Percentiles rank a stretch among this genome's conserved stretches.
phyloP scores from a whole-genome alignment of 2,888 invertebrate genomes.

The Dryobotodes eremita region DNA sequence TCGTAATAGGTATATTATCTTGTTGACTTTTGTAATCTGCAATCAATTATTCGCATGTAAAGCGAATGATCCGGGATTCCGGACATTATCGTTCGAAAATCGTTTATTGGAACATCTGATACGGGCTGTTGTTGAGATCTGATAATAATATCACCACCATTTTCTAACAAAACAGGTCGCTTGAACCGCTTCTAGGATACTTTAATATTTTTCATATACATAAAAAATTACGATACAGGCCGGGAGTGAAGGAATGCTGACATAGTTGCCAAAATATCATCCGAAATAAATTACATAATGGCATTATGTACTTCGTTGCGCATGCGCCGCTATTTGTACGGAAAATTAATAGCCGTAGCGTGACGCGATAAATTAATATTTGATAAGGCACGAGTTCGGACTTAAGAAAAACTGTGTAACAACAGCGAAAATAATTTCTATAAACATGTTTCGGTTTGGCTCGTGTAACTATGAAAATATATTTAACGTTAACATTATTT shows the following conservation, averaged over 20 bases:
- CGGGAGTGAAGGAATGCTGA: neutral
- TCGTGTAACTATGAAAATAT: constrained; percentile 19
- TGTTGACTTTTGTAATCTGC: neutral
- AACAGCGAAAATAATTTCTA: constrained; percentile 43
- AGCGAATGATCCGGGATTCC: neutral
- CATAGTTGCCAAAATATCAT: constrained; percentile 34
- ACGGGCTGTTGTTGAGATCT: neutral
- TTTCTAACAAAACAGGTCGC: neutral
- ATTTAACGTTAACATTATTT: constrained; percentile 7
- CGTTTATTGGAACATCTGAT: neutral
- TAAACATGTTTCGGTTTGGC: constrained; percentile 11
- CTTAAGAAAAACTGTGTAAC: constrained; percentile 48
- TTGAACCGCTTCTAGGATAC: neutral
- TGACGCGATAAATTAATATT: constrained; percentile 73
- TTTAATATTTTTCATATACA: neutral
- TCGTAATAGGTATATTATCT: neutral
- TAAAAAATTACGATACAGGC: neutral
- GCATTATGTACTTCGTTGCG: constrained; percentile 49
- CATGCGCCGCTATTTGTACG: constrained; percentile 58
- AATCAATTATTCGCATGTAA: neutral
- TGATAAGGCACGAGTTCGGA: constrained; percentile 68
- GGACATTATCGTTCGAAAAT: neutral
- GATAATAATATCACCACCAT: neutral
- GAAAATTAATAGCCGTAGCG: constrained; percentile 68
- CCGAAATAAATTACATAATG: constrained; percentile 49